A percentile compares a stretch with the other conserved stretches of the same genome.
phyloP scores from a whole-genome alignment of 1,140 invertebrate genomes.

The Planococcus citri region DNA sequence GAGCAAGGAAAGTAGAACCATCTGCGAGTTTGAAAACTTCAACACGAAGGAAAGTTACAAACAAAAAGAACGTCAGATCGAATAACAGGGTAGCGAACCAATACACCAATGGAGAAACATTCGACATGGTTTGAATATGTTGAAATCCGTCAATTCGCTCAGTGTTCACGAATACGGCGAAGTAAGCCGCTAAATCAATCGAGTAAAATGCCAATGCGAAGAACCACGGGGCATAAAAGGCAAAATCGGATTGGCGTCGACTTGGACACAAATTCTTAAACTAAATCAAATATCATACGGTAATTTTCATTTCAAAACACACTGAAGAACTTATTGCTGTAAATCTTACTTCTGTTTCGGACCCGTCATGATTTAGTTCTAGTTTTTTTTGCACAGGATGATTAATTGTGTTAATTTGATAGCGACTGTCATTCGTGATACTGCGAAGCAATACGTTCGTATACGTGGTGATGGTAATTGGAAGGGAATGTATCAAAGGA shows the following conservation, averaged over 20 bases:
- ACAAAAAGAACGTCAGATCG: not conserved
- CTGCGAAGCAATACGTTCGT: slow-evolving; percentile 36
- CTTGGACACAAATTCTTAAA: too few species aligned
- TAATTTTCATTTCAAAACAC: too few species aligned
- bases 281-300: too few species aligned
- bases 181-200: not conserved
- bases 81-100: not conserved
- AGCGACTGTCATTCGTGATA: slow-evolving; percentile 28
- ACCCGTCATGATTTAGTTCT: too few species aligned
- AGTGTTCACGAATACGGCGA: not conserved
- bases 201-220: not conserved
- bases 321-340: too few species aligned
- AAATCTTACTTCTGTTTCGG: too few species aligned
- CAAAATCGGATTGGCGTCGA: too few species aligned
- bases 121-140: not conserved
- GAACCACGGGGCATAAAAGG: not conserved
- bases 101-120: not conserved
- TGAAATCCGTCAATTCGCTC: not conserved
- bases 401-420: slow-evolving; percentile 41
- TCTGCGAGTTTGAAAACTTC: not conserved
- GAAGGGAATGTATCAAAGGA: slow-evolving; percentile 37
- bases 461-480: slow-evolving; percentile 36
- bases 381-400: slow-evolving; percentile 40
- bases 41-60: not conserved
- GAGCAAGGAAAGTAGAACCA: not conserved